Conservation (phyloP, 2,888 invertebrate species). For the Callyntrura guangdongensis region DNA sequence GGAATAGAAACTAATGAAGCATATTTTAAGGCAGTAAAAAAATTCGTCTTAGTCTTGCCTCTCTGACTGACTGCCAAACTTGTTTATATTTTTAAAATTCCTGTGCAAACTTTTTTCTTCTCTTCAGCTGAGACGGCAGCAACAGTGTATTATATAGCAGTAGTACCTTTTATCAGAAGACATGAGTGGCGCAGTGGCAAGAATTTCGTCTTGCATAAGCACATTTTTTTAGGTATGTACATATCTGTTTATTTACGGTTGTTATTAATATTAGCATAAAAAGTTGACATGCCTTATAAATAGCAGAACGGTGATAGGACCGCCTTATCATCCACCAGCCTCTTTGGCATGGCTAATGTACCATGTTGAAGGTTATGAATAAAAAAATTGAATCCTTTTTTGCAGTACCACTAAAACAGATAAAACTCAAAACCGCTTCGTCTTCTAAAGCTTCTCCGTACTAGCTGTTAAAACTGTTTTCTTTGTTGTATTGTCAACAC, state of each 20-base stretch:
- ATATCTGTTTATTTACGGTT: conserved; percentile 16
- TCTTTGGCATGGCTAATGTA: neutral
- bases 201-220: conserved; percentile 52
- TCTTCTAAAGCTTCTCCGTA: conserved; percentile 20
- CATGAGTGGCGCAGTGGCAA: conserved; percentile 14
- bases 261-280: conserved; percentile 52
- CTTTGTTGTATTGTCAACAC: conserved; percentile 77
- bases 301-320: neutral
- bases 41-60: conserved; percentile 38
- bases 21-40: conserved; percentile 39
- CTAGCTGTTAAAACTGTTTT: conserved; percentile 58
- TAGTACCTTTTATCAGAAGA: conserved; percentile 47
- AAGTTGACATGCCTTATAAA: conserved; percentile 57
- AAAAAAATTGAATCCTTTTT: conserved; percentile 50
- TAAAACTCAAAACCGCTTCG: conserved; percentile 74
- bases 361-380: conserved; percentile 39
- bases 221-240: conserved; percentile 27
- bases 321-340: neutral
- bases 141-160: neutral
- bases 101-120: conserved; percentile 62
- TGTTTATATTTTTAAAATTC: conserved; percentile 69
- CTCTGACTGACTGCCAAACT: conserved; percentile 53
- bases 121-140: neutral
- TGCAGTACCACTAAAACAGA: conserved; percentile 57
- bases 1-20: conserved; percentile 23